These are phyloP conservation scores for Galbula dea DNA, from an alignment of 2,113 vertebrate genomes.

Conservation along the genomic window DNA sequence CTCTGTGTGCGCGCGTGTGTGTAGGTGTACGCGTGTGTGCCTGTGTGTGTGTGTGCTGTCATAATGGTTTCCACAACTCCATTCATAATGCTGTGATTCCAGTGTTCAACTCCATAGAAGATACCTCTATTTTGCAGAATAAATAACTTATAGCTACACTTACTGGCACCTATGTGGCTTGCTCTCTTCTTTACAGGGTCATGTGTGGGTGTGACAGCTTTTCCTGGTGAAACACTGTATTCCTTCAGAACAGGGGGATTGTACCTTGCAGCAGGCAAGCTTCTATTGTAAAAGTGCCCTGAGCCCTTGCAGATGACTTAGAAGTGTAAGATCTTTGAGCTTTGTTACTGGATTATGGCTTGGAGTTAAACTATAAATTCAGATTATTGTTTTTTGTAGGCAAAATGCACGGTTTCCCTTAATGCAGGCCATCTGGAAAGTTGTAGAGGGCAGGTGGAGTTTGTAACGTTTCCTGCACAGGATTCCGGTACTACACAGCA, in stretches of 20 bases:
- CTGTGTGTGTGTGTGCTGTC: constrained; percentile 9
- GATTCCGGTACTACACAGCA: neutral
- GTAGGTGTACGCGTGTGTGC: neutral
- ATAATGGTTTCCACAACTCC: constrained; percentile 52
- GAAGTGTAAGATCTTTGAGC: neutral
- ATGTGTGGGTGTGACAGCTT: neutral
- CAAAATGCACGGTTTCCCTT: fast-evolving
- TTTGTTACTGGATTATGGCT: neutral
- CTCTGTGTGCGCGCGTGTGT: neutral
- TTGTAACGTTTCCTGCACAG: neutral
- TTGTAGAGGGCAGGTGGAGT: neutral
- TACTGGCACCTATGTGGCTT: neutral
- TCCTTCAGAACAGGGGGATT: neutral
- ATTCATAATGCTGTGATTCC: constrained; percentile 50
- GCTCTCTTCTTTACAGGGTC: neutral
- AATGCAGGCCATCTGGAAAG: neutral
- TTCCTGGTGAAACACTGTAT: neutral
- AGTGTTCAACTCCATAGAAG: constrained; percentile 53
- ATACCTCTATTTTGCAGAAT: constrained; percentile 72
- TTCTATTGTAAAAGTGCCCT: neutral
- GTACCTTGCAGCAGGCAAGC: neutral
- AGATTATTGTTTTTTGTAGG: neutral
- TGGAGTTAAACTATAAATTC: neutral
- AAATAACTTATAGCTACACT: constrained; percentile 69
- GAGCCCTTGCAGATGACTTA: neutral